phyloP scores from a whole-genome alignment of 2,113 vertebrate species.

The Heterotis niloticus region DNA sequence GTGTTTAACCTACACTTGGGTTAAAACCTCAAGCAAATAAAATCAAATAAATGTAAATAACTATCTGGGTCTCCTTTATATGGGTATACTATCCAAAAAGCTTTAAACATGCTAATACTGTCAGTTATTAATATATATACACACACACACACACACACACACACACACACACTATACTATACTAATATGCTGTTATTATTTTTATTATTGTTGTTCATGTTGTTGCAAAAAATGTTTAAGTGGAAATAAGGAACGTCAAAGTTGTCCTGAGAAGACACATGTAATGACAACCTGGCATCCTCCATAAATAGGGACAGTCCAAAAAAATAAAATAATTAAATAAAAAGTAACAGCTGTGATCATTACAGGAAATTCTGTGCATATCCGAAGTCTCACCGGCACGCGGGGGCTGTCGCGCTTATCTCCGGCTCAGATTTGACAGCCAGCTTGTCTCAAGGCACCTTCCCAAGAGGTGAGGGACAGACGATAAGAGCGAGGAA shows the following conservation, averaged over 20 bases:
- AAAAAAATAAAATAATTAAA: neutral
- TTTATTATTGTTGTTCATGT: too few relatives aligned
- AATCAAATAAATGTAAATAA: too few relatives aligned
- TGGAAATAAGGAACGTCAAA: neutral
- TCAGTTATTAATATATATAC: neutral
- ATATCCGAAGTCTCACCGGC: conserved; percentile 14
- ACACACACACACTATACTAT: too few relatives aligned
- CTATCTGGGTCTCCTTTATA: too few relatives aligned
- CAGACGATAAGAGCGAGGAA: conserved; percentile 42
- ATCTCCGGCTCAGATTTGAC: conserved; percentile 38
- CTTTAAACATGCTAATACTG: neutral
- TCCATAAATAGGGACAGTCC: neutral
- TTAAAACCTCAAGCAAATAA: too few relatives aligned
- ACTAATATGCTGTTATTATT: neutral
- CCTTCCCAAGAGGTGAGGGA: conserved; percentile 40
- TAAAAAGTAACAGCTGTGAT: conserved; percentile 25
- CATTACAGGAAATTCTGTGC: conserved; percentile 4
- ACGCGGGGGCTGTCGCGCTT: conserved; percentile 12
- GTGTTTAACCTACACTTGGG: too few relatives aligned
- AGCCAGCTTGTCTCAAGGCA: conserved; percentile 41
- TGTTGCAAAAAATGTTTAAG: neutral
- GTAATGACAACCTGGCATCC: conserved; percentile 16
- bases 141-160: too few relatives aligned
- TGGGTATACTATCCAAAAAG: too few relatives aligned
- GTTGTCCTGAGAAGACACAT: conserved; percentile 8